These are phyloP conservation scores for Megalurothrips usitatus DNA, from an alignment of 2,888 invertebrate species.

Conservation along the genomic window DNA sequence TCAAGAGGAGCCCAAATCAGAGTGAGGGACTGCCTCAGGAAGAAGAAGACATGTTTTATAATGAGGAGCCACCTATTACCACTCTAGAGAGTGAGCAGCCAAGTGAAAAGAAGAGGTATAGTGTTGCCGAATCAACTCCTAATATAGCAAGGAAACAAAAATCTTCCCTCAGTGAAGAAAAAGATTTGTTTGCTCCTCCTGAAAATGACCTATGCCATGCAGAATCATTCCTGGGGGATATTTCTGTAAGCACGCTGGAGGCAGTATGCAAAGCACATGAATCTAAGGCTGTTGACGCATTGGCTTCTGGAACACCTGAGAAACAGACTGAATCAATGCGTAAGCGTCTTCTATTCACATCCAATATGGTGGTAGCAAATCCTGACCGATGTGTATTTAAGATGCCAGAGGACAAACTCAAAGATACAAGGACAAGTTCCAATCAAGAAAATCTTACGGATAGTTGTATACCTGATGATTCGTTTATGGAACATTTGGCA, in stretches of 20 bases:
- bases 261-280: background rate
- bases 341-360: background rate
- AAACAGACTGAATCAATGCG: background rate
- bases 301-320: background rate
- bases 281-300: background rate
- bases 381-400: background rate
- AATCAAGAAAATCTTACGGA: background rate
- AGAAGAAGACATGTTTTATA: background rate
- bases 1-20: background rate
- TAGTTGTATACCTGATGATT: background rate
- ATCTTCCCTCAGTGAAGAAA: background rate
- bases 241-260: background rate
- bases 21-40: background rate
- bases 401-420: background rate
- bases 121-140: slow-evolving; percentile 3
- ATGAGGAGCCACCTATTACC: background rate
- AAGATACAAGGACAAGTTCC: background rate
- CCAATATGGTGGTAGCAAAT: background rate
- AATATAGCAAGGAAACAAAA: background rate
- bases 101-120: background rate
- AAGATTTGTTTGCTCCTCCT: background rate
- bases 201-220: background rate
- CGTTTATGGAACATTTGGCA: slow-evolving; percentile 5
- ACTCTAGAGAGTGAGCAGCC: no score
- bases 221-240: background rate